Evolutionary conservation across 2,888 invertebrate genomes (phyloP).

Genomic region (Gymnoscelis rufifasciata): DNA sequence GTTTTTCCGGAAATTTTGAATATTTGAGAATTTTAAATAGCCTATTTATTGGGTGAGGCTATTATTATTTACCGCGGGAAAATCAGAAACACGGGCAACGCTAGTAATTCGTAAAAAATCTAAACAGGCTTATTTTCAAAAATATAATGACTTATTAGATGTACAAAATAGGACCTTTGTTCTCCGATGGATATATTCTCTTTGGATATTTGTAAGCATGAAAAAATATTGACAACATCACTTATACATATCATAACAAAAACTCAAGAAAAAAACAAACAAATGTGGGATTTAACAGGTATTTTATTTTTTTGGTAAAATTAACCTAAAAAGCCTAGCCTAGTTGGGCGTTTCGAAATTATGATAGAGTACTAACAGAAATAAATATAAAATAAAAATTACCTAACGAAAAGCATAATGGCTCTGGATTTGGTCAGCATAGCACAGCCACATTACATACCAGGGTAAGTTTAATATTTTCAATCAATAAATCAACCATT

Average conservation of each 20-base stretch:
- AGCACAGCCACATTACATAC: constrained; percentile 85
- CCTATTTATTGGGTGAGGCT: too few species aligned
- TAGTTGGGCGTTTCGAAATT: constrained; percentile 35
- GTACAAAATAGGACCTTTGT: too few species aligned
- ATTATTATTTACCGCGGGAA: too few species aligned
- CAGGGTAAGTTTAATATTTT: constrained; percentile 86
- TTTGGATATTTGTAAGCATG: too few species aligned
- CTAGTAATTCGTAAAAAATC: too few species aligned
- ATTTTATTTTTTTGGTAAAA: constrained; percentile 2
- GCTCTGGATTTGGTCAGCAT: constrained; percentile 80
- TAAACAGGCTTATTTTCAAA: too few species aligned
- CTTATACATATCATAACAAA: background rate
- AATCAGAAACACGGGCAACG: too few species aligned
- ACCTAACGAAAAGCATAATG: constrained; percentile 40
- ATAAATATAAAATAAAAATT: constrained; percentile 14
- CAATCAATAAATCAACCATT: too few species aligned
- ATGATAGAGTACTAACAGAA: constrained; percentile 30
- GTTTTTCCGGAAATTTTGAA: too few species aligned
- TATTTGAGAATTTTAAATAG: too few species aligned
- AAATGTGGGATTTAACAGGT: constrained; percentile 24
- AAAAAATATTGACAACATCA: background rate
- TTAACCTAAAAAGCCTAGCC: constrained; percentile 6
- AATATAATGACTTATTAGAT: too few species aligned
- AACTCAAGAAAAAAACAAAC: constrained; percentile 33
- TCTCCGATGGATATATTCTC: too few species aligned